Percentiles rank a stretch among this genome's conserved stretches.
Conservation (phyloP, 2,797 vertebrate genomes). For the Pseudochromis fuscus region DNA sequence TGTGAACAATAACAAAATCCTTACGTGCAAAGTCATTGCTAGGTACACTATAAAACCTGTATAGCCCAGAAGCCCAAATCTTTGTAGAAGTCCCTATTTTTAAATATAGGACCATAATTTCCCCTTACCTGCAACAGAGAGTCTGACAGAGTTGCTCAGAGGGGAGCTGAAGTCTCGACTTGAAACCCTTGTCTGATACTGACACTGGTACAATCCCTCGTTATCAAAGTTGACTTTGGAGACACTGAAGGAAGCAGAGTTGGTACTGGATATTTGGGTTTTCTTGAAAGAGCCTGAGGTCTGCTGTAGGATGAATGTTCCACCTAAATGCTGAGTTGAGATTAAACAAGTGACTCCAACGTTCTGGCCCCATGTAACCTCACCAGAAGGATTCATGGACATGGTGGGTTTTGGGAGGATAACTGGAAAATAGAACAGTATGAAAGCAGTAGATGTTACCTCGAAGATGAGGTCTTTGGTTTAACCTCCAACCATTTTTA, state of each 20-base stretch:
- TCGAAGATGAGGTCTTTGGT: no score
- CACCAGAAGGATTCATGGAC: not conserved
- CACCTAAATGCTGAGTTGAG: not conserved
- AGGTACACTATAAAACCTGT: no score
- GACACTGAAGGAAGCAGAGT: conserved; percentile 2
- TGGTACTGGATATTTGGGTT: not conserved
- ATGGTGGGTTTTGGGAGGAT: conserved; percentile 7
- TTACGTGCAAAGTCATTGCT: no score
- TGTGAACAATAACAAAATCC: no score
- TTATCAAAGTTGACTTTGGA: not conserved
- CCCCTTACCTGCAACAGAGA: conserved; percentile 6
- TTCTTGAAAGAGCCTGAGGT: not conserved
- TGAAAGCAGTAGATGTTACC: no score
- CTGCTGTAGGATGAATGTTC: conserved; percentile 13
- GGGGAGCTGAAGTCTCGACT: not conserved
- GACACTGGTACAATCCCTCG: conserved; percentile 4
- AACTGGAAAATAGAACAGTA: not conserved
- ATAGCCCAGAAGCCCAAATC: no score
- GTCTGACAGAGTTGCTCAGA: not conserved
- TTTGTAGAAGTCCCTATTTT: no score
- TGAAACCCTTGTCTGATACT: not conserved
- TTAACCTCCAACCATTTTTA: not conserved
- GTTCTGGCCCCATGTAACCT: conserved; percentile 11
- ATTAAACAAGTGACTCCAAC: conserved; percentile 4
- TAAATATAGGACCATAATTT: no score